Percentiles rank a stretch among this genome's conserved stretches.
Evolutionary conservation across 2,888 invertebrate species (phyloP).

Genomic region (Lycaena phlaeas): DNA sequence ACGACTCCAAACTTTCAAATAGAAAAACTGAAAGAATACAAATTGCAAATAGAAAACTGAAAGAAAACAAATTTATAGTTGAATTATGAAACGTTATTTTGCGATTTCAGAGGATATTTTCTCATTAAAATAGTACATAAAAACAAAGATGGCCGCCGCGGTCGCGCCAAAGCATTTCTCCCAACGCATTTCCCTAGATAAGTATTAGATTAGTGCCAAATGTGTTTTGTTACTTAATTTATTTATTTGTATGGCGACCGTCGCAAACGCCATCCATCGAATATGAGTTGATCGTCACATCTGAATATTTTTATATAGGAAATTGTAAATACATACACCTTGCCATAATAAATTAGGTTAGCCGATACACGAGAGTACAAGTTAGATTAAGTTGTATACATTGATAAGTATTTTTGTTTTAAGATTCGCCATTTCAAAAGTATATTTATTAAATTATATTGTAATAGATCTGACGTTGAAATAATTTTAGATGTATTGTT

Average conservation of each 20-base stretch:
- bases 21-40: too few species aligned
- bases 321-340: constrained; percentile 4
- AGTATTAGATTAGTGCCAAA: constrained; percentile 66
- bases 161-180: constrained; percentile 11
- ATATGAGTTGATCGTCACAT: constrained; percentile 6
- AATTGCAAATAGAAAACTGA: too few species aligned
- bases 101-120: too few species aligned
- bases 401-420: too few species aligned
- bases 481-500: not conserved
- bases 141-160: too few species aligned
- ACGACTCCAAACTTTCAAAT: too few species aligned
- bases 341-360: constrained; percentile 9
- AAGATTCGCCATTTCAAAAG: constrained; percentile 47
- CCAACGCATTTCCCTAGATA: constrained; percentile 31
- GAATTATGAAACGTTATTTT: too few species aligned
- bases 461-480: constrained; percentile 1
- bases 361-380: constrained; percentile 54
- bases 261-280: not conserved
- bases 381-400: too few species aligned
- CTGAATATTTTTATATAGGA: not conserved
- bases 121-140: too few species aligned
- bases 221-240: constrained; percentile 62
- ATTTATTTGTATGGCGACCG: constrained; percentile 29
- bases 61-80: too few species aligned
- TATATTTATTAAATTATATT: constrained; percentile 21